A percentile compares a stretch with the other conserved stretches of the same genome.
phyloP scores from a whole-genome alignment of 2,888 invertebrate species.

The Panopea generosa region DNA sequence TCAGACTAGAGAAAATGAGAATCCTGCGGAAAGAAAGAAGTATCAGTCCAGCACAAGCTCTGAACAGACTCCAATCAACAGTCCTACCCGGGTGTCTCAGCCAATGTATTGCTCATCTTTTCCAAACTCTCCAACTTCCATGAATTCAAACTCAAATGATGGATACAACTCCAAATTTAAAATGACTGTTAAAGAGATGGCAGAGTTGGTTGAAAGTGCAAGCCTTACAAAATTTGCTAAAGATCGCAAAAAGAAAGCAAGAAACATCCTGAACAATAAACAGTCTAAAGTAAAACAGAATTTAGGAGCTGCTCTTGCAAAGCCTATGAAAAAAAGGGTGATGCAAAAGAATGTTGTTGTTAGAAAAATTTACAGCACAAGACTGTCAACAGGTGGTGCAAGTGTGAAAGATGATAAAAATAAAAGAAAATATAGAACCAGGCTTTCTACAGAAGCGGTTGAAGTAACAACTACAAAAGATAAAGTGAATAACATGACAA shows the following conservation, averaged over 20 bases:
- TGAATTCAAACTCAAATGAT: conserved; percentile 37
- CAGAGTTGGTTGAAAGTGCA: conserved; percentile 52
- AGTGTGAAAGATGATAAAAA: not conserved
- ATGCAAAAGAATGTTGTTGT: conserved; percentile 16
- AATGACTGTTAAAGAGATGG: conserved; percentile 62
- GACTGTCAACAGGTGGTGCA: conserved; percentile 9
- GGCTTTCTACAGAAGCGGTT: not conserved
- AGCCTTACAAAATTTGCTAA: conserved; percentile 56
- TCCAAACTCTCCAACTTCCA: conserved; percentile 37
- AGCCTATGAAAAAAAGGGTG: conserved; percentile 31
- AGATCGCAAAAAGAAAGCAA: conserved; percentile 52
- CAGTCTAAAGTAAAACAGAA: conserved; percentile 26
- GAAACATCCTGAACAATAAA: conserved; percentile 39
- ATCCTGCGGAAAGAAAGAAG: too few relatives aligned
- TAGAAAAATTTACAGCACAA: conserved; percentile 23
- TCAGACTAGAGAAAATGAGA: too few relatives aligned
- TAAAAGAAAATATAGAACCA: not conserved
- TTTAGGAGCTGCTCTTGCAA: conserved; percentile 8
- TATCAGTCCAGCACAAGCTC: too few relatives aligned
- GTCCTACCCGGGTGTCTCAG: too few relatives aligned
- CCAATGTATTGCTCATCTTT: not conserved
- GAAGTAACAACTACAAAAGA: not conserved
- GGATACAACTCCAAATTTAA: conserved; percentile 50
- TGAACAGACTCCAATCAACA: too few relatives aligned
- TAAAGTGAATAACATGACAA: too few relatives aligned